Conservation (phyloP, 2,888 invertebrate species). For the Ormyrus rosae region DNA sequence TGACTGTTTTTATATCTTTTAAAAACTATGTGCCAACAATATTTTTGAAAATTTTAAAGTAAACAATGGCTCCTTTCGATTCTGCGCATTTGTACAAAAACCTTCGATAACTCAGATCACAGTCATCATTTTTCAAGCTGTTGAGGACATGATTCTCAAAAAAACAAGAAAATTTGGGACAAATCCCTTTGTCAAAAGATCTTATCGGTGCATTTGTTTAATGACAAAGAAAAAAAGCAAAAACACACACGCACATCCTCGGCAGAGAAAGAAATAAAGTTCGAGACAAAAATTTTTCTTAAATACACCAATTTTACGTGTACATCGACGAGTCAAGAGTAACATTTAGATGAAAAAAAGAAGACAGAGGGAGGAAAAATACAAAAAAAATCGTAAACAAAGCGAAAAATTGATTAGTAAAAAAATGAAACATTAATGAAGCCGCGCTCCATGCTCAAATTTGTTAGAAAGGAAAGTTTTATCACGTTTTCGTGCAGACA, state of each 20-base stretch:
- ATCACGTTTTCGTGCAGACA: constrained; percentile 14
- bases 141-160: neutral
- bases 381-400: neutral
- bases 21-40: too few relatives aligned
- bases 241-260: constrained; percentile 45
- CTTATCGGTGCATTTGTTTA: neutral
- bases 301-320: constrained; percentile 53
- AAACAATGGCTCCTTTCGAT: constrained; percentile 1
- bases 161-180: neutral
- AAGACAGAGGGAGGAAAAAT: neutral
- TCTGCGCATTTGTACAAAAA: constrained; percentile 27
- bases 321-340: constrained; percentile 47
- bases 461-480: constrained; percentile 34
- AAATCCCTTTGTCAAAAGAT: neutral
- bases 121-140: constrained; percentile 17
- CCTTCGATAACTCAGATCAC: neutral
- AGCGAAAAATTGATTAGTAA: too few relatives aligned
- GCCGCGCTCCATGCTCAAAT: constrained; percentile 73
- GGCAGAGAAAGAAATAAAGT: constrained; percentile 38
- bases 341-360: neutral
- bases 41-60: too few relatives aligned
- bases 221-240: constrained; percentile 7
- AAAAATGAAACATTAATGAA: constrained; percentile 51
- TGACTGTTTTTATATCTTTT: neutral
- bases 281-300: constrained; percentile 47